phyloP scores from a whole-genome alignment of 2,797 vertebrate species.

The Amniataba percoides region DNA sequence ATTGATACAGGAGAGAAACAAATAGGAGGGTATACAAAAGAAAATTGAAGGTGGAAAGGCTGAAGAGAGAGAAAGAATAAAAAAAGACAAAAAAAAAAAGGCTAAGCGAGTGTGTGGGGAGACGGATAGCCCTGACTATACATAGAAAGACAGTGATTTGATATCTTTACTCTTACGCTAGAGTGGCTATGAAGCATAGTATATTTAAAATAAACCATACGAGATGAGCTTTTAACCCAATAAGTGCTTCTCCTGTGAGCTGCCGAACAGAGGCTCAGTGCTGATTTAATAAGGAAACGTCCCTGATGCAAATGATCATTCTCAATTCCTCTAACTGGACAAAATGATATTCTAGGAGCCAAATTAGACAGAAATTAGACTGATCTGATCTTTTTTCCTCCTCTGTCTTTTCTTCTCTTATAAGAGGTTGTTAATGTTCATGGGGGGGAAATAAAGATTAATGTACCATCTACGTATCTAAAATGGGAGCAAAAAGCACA shows the following conservation, averaged over 20 bases:
- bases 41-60: constrained; percentile 77
- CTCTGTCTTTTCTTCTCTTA: constrained; percentile 68
- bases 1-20: constrained; percentile 89
- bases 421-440: constrained; percentile 79
- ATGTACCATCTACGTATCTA: constrained; percentile 68
- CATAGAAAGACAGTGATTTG: constrained; percentile 76
- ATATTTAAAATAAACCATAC: constrained; percentile 89
- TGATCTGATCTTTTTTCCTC: constrained; percentile 82
- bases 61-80: constrained; percentile 63
- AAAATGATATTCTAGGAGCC: constrained; percentile 89
- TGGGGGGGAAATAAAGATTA: constrained; percentile 70
- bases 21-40: constrained; percentile 78
- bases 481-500: constrained; percentile 68
- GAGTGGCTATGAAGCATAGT: constrained; percentile 86
- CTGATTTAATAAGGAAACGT: constrained; percentile 92
- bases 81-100: constrained; percentile 50
- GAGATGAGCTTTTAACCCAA: constrained; percentile 91
- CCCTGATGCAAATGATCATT: constrained; percentile 91
- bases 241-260: constrained; percentile 89
- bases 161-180: constrained; percentile 85
- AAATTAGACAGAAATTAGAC: constrained; percentile 90
- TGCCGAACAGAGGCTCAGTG: constrained; percentile 86
- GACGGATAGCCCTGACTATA: constrained; percentile 70
- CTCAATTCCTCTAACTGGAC: constrained; percentile 91
- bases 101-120: constrained; percentile 63